phyloP scores from a whole-genome alignment of 2,888 invertebrate genomes.

The Heliothis peltigera region DNA sequence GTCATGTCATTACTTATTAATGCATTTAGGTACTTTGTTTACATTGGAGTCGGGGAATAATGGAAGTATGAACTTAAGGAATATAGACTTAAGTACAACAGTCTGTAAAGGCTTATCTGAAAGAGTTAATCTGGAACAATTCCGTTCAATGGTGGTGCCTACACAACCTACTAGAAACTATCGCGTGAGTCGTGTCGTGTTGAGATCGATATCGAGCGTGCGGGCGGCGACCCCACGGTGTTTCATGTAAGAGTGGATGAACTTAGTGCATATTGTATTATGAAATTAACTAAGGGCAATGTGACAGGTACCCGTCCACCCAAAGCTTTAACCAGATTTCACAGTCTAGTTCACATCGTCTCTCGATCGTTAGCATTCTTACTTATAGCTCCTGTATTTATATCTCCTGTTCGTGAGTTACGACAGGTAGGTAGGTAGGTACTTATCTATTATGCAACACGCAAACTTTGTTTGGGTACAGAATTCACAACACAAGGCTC shows the following conservation, averaged over 20 bases:
- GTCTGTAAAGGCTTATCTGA: conserved; percentile 53
- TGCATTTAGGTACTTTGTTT: conserved; percentile 9
- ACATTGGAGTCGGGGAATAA: conserved; percentile 3
- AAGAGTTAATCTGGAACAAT: conserved; percentile 65
- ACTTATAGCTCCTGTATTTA: not conserved
- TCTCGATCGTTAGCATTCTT: conserved; percentile 15
- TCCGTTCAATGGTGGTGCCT: conserved; percentile 50
- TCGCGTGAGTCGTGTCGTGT: conserved; percentile 74
- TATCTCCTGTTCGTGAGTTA: conserved; percentile 6
- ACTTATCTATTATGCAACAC: not conserved
- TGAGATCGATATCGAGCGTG: conserved; percentile 77
- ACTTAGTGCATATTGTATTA: conserved; percentile 56
- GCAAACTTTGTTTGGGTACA: conserved; percentile 3
- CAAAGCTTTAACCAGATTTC: conserved; percentile 30
- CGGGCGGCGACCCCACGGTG: conserved; percentile 75
- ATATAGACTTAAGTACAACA: conserved; percentile 21
- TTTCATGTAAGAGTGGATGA: conserved; percentile 59
- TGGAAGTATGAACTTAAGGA: conserved; percentile 10
- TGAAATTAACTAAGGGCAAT: conserved; percentile 22
- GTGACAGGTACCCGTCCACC: conserved; percentile 3
- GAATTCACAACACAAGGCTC: conserved; percentile 8
- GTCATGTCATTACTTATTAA: conserved; percentile 22
- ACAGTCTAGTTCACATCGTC: conserved; percentile 49
- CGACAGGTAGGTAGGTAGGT: not conserved
- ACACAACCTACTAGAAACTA: conserved; percentile 60